Percentiles rank a stretch among this genome's conserved stretches.
These are phyloP conservation scores for Diglossa cyanea DNA, from an alignment of 2,797 vertebrate species.

Conservation along the genomic window DNA sequence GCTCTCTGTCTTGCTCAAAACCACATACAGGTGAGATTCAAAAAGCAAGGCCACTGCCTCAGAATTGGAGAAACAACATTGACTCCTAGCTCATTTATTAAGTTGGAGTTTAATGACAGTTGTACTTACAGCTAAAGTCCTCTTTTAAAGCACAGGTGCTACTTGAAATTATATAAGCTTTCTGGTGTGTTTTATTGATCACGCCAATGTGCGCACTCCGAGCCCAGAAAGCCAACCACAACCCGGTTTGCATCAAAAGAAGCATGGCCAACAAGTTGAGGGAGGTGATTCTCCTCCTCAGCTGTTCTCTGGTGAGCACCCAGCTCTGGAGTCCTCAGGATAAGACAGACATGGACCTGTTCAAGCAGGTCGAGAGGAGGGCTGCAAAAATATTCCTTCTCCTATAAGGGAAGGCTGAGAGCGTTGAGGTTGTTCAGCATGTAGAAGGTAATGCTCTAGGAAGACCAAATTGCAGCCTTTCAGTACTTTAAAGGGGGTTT, in stretches of 20 bases:
- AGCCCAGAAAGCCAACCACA: background rate
- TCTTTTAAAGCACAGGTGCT: background rate
- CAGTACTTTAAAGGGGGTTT: background rate
- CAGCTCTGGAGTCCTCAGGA: background rate
- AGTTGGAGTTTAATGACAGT: background rate
- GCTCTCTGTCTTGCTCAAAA: background rate
- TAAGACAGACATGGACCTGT: background rate
- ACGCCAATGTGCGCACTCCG: background rate
- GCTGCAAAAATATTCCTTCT: background rate
- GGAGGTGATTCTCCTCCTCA: background rate
- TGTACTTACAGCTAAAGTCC: background rate
- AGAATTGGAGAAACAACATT: background rate
- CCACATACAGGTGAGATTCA: background rate
- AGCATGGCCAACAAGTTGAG: background rate
- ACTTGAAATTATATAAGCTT: background rate
- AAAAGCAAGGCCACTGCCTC: background rate
- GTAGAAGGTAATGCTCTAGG: fast-evolving
- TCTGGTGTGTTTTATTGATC: background rate
- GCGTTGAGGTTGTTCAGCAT: fast-evolving
- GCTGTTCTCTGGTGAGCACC: background rate
- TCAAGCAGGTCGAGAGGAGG: background rate
- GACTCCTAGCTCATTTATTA: background rate
- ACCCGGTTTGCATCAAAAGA: background rate
- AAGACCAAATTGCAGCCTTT: background rate
- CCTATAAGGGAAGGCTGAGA: background rate